phyloP scores from a whole-genome alignment of 2,888 invertebrate species.

The Sabellastarte sp. region DNA sequence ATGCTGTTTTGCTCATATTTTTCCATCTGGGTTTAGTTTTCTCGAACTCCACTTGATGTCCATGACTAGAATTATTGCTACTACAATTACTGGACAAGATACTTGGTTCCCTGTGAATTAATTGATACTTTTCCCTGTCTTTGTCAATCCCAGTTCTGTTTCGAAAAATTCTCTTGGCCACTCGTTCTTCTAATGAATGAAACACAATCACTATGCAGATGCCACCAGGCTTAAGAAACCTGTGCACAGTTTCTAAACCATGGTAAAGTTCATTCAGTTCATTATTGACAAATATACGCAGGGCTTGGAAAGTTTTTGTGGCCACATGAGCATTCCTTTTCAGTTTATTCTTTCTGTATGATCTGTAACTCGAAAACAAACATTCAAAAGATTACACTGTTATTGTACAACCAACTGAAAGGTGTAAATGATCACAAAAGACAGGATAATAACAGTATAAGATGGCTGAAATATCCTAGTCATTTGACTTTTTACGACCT shows the following conservation, averaged over 20 bases:
- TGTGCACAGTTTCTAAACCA: conserved; percentile 75
- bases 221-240: conserved; percentile 74
- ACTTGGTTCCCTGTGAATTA: no score
- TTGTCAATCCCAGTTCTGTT: conserved; percentile 44
- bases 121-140: conserved; percentile 35
- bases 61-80: conserved; percentile 34
- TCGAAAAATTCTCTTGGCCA: conserved; percentile 82
- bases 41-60: conserved; percentile 58
- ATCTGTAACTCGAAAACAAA: conserved; percentile 34
- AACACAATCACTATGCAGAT: conserved; percentile 81
- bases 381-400: no score
- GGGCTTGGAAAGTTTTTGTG: conserved; percentile 88
- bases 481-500: no score
- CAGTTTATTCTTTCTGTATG: conserved; percentile 70
- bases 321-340: conserved; percentile 77
- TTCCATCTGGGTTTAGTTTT: conserved; percentile 67
- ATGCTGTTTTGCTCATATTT: conserved; percentile 77
- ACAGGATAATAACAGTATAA: no score
- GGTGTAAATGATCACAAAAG: no score
- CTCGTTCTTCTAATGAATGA: conserved; percentile 90
- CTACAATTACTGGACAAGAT: conserved; percentile 31
- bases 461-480: no score
- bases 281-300: conserved; percentile 93
- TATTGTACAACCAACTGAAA: no score
- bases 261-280: conserved; percentile 93